These are phyloP conservation scores for Drosophila meridiana DNA, from an alignment of 2,888 invertebrate species.

Conservation along the genomic window DNA sequence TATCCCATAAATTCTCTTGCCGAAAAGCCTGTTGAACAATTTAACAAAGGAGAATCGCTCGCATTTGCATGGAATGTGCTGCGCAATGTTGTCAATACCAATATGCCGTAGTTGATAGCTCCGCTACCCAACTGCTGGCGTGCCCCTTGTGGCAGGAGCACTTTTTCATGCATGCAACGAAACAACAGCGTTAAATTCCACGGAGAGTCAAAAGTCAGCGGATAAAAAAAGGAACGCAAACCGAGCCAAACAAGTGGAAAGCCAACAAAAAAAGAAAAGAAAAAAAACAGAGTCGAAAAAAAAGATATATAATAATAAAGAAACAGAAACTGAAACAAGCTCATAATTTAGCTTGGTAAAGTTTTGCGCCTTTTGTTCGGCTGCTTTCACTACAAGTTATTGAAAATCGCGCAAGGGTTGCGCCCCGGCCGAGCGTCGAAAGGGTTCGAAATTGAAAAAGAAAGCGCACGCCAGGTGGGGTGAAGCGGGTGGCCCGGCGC, in stretches of 20 bases:
- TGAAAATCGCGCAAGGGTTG: constrained; percentile 77
- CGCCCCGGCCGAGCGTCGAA: constrained; percentile 42
- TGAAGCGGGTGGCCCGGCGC: constrained; percentile 20
- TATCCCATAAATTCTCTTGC: neutral
- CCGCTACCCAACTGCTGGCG: constrained; percentile 5
- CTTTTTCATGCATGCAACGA: constrained; percentile 70
- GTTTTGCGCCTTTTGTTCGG: constrained; percentile 75
- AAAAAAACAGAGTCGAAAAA: constrained; percentile 9
- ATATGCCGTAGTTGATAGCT: constrained; percentile 27
- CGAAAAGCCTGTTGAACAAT: constrained; percentile 5
- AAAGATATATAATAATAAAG: constrained; percentile 34
- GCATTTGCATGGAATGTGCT: constrained; percentile 18
- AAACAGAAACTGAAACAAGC: constrained; percentile 69
- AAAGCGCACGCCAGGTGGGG: constrained; percentile 72
- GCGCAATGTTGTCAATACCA: constrained; percentile 51
- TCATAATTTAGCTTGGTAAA: constrained; percentile 78
- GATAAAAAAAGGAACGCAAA: constrained; percentile 11
- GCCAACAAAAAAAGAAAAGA: constrained; percentile 7
- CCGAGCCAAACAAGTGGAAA: constrained; percentile 24
- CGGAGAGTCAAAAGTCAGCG: constrained; percentile 65
- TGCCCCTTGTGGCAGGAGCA: constrained; percentile 30
- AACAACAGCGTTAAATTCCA: constrained; percentile 64
- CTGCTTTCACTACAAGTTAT: constrained; percentile 73
- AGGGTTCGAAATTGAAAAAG: constrained; percentile 78
- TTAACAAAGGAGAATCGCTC: constrained; percentile 3